Base-by-base conservation (phyloP, 2,797 vertebrate species). In the Heterohyrax brucei region DNA sequence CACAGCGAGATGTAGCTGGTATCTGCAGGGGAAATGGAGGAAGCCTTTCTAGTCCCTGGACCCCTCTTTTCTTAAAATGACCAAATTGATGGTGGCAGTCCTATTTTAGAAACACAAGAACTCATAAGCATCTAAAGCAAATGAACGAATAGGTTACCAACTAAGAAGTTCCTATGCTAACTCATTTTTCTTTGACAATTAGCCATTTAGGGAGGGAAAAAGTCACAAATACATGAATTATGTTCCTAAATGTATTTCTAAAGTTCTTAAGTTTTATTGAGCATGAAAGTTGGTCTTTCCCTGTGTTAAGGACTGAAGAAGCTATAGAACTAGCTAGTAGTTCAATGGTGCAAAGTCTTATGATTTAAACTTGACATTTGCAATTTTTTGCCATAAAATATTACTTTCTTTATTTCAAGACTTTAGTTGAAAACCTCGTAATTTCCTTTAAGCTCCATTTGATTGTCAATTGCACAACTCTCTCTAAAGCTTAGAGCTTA, bases 391-490 rank as follows among this genome's bases (percentile, higher is more conserved):
- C 98, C 19, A 50, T 99, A 98, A 99, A 99, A 99, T 98, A 99
- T 98, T 98, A 98, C 98, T 98, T 98, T 98, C 98, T 98, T 98
- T 99, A 99, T 99, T 98, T 98, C 98, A 97, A 96, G 98, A 98
- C 98, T 98, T 98, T 97, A 98, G 98, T 97, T 97, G 98, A 98
- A 98, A 98, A 99, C 98, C 98, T 98, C 95, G 68, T 99, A 98
- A 99, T 99, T 99, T 97, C 98, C 97, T 98, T 99, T 99, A 98
- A 99, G 99, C 98, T 98, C 98, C 98, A 99, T 99, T 99, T 99
- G 99, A 98, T 98, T 99, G 98, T 98, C 98, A 99, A 99, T 99
- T 99, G 98, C 98, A 99, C 98, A 99, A 98, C 98, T 98, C 98
- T 98, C 97, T 98, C 97, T 97, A 98, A 98, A 98, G 98, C 98